Evolutionary conservation across 2,888 invertebrate genomes (phyloP).

Genomic region (Drosophila nr. perissopoda): DNA sequence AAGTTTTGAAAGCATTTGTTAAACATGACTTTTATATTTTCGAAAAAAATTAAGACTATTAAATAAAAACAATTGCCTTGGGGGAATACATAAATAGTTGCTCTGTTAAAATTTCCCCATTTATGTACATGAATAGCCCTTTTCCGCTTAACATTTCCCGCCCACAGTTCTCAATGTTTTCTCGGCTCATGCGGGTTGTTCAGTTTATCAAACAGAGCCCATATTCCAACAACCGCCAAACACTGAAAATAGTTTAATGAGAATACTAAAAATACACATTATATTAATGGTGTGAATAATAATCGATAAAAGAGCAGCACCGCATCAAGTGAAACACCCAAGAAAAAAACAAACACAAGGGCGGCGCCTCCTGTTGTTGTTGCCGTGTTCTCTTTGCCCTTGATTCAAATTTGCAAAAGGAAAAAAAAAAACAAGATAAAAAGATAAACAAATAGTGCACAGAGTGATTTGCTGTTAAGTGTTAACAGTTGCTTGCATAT

Average conservation of each 20-base stretch:
- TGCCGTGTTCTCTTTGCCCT: slow-evolving; percentile 41
- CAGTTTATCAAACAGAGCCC: slow-evolving; percentile 17
- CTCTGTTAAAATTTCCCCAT: slow-evolving; percentile 41
- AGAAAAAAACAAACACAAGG: slow-evolving; percentile 5
- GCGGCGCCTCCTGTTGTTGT: slow-evolving; percentile 16
- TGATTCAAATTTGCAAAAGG: slow-evolving; percentile 40
- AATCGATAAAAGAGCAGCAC: slow-evolving; percentile 60
- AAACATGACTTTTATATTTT: background rate
- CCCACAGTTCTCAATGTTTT: slow-evolving; percentile 63
- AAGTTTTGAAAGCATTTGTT: background rate
- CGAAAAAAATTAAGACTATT: background rate
- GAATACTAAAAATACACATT: slow-evolving; percentile 14
- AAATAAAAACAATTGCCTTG: background rate
- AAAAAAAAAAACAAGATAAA: slow-evolving; percentile 12
- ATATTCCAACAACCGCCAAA: slow-evolving; percentile 22
- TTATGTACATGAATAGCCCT: slow-evolving; percentile 36
- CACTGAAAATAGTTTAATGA: slow-evolving; percentile 41
- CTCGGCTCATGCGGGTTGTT: slow-evolving; percentile 53
- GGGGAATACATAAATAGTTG: background rate
- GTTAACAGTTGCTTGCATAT: slow-evolving; percentile 8
- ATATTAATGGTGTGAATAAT: slow-evolving; percentile 54
- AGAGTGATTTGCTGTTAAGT: background rate
- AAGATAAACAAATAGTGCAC: slow-evolving; percentile 5
- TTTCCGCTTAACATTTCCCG: slow-evolving; percentile 43
- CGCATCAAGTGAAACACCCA: slow-evolving; percentile 10